These are phyloP conservation scores for Orchestes rusci DNA, from an alignment of 2,888 invertebrate species.

Conservation along the genomic window DNA sequence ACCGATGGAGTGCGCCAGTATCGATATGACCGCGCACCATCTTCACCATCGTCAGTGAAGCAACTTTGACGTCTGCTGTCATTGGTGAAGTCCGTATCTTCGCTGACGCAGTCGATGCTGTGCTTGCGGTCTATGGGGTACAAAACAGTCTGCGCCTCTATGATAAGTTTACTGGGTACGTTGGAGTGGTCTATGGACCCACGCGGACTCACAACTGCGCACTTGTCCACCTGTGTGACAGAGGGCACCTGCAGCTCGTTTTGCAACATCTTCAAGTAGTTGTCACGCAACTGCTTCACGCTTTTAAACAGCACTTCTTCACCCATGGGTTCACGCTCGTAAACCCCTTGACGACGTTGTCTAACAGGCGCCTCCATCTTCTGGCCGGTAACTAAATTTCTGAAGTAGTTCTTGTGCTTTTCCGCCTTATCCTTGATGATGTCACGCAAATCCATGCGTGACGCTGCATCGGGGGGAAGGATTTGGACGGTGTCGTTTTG, in stretches of 20 bases:
- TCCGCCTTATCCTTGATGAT: conserved; percentile 36
- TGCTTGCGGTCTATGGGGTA: conserved; percentile 45
- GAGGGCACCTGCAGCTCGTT: conserved; percentile 34
- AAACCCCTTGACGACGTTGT: conserved; percentile 35
- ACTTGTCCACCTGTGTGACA: conserved; percentile 16
- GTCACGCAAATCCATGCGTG: conserved; percentile 29
- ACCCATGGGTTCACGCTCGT: conserved; percentile 13
- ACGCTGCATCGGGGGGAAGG: conserved; percentile 10
- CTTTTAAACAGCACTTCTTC: conserved; percentile 33
- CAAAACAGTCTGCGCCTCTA: conserved; percentile 51
- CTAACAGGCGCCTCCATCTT: conserved; percentile 33
- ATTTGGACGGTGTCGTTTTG: conserved; percentile 25
- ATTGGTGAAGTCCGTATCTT: conserved; percentile 27
- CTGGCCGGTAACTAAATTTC: conserved; percentile 26
- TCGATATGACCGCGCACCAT: conserved; percentile 43
- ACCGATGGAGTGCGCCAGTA: conserved; percentile 79
- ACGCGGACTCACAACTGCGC: conserved; percentile 34
- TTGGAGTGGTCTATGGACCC: conserved; percentile 40
- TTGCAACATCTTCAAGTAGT: conserved; percentile 37
- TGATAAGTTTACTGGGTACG: conserved; percentile 46
- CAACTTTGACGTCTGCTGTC: conserved; percentile 47
- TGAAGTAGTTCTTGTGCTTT: conserved; percentile 37
- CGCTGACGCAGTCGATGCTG: conserved; percentile 44
- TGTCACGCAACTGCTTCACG: conserved; percentile 37
- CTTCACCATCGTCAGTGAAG: conserved; percentile 45